A percentile compares a stretch with the other conserved stretches of the same genome.
Evolutionary conservation across 2,888 invertebrate genomes (phyloP).

Genomic region (Thera britannica): DNA sequence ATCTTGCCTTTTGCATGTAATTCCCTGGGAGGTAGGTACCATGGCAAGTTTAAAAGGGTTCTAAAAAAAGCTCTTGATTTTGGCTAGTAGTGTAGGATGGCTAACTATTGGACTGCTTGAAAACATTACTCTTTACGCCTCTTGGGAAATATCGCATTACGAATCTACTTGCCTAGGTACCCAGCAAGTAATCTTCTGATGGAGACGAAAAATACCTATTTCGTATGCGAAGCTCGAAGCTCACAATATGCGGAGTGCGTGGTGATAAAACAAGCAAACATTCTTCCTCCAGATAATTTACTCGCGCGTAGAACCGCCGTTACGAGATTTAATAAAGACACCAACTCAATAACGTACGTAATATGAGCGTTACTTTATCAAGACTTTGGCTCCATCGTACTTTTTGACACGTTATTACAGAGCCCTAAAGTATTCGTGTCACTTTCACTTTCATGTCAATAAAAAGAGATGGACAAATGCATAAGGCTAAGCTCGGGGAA

Average conservation of each 20-base stretch:
- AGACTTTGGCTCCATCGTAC: neutral
- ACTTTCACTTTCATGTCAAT: no score
- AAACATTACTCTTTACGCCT: constrained; percentile 17
- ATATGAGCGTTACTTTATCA: neutral
- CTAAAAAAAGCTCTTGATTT: neutral
- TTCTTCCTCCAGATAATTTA: neutral
- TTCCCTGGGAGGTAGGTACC: no score
- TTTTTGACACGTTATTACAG: no score
- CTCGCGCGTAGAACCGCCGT: constrained; percentile 3
- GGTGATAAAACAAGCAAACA: constrained; percentile 18
- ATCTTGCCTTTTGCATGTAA: no score
- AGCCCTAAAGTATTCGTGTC: no score
- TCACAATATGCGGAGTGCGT: neutral
- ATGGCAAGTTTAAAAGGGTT: no score
- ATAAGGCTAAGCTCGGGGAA: no score
- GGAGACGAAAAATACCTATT: neutral
- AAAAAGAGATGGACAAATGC: no score
- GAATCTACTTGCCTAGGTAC: constrained; percentile 6
- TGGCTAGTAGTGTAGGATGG: neutral
- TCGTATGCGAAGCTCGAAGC: constrained; percentile 13
- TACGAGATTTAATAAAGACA: constrained; percentile 15
- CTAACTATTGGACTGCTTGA: constrained; percentile 5
- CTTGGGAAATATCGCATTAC: constrained; percentile 24
- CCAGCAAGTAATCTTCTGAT: neutral
- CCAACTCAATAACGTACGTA: neutral